These are phyloP conservation scores for Neuroterus valhalla DNA, from an alignment of 1,140 invertebrate species.

Conservation along the genomic window DNA sequence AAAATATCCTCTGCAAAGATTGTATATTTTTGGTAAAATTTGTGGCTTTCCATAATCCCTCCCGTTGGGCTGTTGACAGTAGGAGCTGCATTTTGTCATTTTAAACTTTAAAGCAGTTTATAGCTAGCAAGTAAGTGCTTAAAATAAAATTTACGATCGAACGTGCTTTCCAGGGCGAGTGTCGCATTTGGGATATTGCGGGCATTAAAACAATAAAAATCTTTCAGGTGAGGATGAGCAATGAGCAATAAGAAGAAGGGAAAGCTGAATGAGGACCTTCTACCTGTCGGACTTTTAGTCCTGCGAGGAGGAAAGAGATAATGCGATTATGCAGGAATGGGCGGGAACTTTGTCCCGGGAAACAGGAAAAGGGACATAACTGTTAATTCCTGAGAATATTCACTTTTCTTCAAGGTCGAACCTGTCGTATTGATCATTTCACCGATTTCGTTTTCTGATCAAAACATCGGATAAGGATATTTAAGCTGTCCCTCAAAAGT, in stretches of 20 bases:
- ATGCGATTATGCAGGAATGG: conserved; percentile 24
- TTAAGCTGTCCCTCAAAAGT: not conserved
- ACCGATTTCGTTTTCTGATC: not conserved
- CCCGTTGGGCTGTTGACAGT: too few relatives aligned
- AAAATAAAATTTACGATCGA: conserved; percentile 24
- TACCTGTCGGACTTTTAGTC: conserved; percentile 11
- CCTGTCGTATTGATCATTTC: conserved; percentile 9
- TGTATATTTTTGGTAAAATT: too few relatives aligned
- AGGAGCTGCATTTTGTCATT: too few relatives aligned
- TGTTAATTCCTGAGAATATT: conserved; percentile 4
- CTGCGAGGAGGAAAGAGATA: not conserved
- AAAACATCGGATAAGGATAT: not conserved
- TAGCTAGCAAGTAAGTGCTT: not conserved
- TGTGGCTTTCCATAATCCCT: too few relatives aligned
- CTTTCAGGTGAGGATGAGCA: not conserved
- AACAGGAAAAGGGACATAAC: conserved; percentile 3
- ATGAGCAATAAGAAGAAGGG: not conserved
- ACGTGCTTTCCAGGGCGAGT: not conserved
- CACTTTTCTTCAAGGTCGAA: not conserved
- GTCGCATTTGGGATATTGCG: conserved; percentile 13
- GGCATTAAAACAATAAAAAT: conserved; percentile 25
- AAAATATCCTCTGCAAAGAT: too few relatives aligned
- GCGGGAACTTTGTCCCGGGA: not conserved
- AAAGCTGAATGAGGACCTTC: conserved; percentile 12
- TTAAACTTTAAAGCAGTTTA: not conserved